These are phyloP conservation scores for Heptranchias perlo DNA, from an alignment of 2,113 vertebrate species.

Conservation along the genomic window DNA sequence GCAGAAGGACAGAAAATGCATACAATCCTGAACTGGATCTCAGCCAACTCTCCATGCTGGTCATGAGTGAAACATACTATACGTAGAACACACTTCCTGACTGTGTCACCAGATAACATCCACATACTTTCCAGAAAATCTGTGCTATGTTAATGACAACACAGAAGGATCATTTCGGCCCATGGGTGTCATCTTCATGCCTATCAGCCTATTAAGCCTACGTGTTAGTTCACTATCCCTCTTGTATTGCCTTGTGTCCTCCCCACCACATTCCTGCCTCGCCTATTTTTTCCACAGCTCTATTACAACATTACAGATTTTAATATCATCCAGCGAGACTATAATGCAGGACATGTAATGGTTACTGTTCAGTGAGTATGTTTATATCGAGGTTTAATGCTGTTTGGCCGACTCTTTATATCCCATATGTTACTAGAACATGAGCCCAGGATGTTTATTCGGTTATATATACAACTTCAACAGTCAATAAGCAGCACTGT, in stretches of 20 bases:
- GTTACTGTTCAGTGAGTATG: not conserved
- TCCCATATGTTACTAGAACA: not conserved
- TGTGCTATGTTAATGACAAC: not conserved
- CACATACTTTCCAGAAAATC: not conserved
- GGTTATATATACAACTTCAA: not conserved
- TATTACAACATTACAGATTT: not conserved
- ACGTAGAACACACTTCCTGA: not conserved
- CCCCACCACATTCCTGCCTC: not conserved
- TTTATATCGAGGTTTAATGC: not conserved
- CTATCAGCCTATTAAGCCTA: not conserved
- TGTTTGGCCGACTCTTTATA: not conserved
- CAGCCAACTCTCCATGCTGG: not conserved
- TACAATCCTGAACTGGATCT: not conserved
- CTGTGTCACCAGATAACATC: not conserved
- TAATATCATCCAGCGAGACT: not conserved
- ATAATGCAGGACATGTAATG: not conserved
- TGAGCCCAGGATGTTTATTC: not conserved
- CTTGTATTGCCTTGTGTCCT: not conserved
- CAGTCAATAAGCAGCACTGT: not conserved
- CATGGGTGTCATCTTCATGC: not conserved
- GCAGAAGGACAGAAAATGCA: not conserved
- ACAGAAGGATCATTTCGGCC: not conserved
- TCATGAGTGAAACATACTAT: not conserved
- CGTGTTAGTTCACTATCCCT: not conserved
- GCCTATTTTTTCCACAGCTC: not conserved